These are phyloP conservation scores for Nycteola revayana DNA, from an alignment of 2,888 invertebrate genomes.

Conservation along the genomic window DNA sequence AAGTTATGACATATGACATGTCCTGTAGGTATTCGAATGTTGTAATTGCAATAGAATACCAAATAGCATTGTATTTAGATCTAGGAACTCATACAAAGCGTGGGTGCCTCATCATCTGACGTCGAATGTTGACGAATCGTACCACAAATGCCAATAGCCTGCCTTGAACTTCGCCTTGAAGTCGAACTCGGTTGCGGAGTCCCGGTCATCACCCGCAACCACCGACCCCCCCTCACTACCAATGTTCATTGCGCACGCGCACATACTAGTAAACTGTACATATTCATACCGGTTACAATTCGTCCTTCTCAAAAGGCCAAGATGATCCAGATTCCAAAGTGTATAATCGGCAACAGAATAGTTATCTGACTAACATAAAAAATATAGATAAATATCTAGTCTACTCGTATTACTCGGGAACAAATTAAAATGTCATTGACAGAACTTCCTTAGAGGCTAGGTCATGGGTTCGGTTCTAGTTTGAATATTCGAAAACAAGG, in stretches of 20 bases:
- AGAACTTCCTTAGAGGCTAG: slow-evolving; percentile 38
- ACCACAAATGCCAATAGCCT: slow-evolving; percentile 76
- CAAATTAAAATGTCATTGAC: slow-evolving; percentile 3
- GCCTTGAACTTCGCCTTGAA: slow-evolving; percentile 76
- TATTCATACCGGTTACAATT: slow-evolving; percentile 58
- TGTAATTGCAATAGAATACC: too few relatives aligned
- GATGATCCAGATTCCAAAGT: slow-evolving; percentile 44
- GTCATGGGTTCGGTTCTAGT: slow-evolving; percentile 42
- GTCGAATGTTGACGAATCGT: slow-evolving; percentile 66
- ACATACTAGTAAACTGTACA: slow-evolving; percentile 48
- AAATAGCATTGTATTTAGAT: too few relatives aligned
- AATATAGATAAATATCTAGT: too few relatives aligned
- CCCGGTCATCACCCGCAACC: slow-evolving; percentile 40
- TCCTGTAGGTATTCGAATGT: too few relatives aligned
- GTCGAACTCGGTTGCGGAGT: slow-evolving; percentile 44
- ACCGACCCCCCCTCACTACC: slow-evolving; percentile 37
- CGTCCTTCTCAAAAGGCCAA: slow-evolving; percentile 60
- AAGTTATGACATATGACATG: too few relatives aligned
- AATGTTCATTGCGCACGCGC: slow-evolving; percentile 38
- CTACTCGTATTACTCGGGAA: not conserved
- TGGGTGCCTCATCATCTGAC: slow-evolving; percentile 33
- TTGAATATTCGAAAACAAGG: slow-evolving; percentile 57
- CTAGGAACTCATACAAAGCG: slow-evolving; percentile 25
- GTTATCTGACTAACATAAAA: slow-evolving; percentile 4
- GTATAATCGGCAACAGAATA: too few relatives aligned